Evolutionary conservation across 2,797 vertebrate species (phyloP), one percentile per base, ranked within the genome.

Genomic region (Esox lucius): DNA sequence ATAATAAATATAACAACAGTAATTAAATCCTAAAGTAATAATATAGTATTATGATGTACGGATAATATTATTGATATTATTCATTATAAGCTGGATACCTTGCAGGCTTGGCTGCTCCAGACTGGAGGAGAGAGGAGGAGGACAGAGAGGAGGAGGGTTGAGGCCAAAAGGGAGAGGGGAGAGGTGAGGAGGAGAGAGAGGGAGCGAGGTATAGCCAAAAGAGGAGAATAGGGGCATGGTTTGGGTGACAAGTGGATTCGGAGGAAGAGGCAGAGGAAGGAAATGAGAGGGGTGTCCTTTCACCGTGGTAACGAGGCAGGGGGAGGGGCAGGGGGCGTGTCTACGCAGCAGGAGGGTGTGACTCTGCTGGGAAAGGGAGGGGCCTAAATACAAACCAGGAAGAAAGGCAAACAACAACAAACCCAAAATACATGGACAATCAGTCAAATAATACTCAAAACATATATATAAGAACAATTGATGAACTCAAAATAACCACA

Each of bases 151-250:
- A 69, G 83, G 82, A 70, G 79, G 76, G 80, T 82, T 75, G 78
- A 79, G 82, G 76, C 73, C 83, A 24, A 46, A 77, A 87, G 90
- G 86, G 87, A 90, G 85, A 87, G 89, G 79, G 78, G 90, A 91
- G 81, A 90, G 89, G 91, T 86, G 84, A 81, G 92, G 92, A 86
- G 93, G 92, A 88, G 93, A 76, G 75, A 92, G 92, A 87, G 90
- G 88, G 62, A 91, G 84, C 78, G 91, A 91, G 91, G 93, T 91
- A 89, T 97, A 97, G 90, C 96, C 96, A 90, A 97, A 97, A 85
- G 96, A 97, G 94, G 96, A 97, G 94, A 97, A 97, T 90, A 94
- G 92, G 84, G 91, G 90, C 74, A 90, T 94, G 89, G 94, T 91
- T 86, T 94, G 94, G 90, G 92, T 87, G 90, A 91, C 89, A 83